Evolutionary conservation across 2,113 vertebrate species (phyloP).

Genomic region (Clarias batrachus): DNA sequence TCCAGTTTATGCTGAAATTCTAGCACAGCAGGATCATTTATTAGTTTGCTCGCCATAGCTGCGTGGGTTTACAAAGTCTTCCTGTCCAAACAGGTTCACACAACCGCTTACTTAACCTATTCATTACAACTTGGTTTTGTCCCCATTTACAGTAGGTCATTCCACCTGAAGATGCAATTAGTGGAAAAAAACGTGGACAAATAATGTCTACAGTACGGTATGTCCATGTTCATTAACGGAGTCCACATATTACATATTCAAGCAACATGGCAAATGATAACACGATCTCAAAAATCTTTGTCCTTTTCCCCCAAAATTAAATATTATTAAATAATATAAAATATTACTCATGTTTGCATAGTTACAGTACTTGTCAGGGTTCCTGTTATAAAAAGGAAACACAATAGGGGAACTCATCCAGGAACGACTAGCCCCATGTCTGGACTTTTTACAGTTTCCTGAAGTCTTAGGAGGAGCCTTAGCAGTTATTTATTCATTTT

Average conservation of each 20-base stretch:
- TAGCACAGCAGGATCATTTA: neutral
- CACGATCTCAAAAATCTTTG: neutral
- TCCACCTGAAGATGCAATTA: neutral
- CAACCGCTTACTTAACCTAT: neutral
- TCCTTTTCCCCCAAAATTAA: neutral
- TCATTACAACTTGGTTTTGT: neutral
- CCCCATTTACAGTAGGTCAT: too few species aligned
- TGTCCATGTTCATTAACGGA: neutral
- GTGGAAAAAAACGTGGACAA: neutral
- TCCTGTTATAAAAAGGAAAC: neutral
- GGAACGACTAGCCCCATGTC: neutral
- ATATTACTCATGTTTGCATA: neutral
- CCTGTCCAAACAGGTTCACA: slow-evolving; percentile 22
- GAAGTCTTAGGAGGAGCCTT: neutral
- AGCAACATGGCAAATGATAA: neutral
- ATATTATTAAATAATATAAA: neutral
- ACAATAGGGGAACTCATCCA: neutral
- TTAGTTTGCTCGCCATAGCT: neutral
- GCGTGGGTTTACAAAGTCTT: slow-evolving; percentile 27
- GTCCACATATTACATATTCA: neutral
- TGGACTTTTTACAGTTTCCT: neutral
- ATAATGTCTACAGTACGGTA: neutral
- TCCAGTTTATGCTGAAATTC: slow-evolving; percentile 25
- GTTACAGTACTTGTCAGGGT: neutral
- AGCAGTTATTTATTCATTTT: neutral